Conservation (phyloP, 1,140 invertebrate species). For the Drosophila nikananu region DNA sequence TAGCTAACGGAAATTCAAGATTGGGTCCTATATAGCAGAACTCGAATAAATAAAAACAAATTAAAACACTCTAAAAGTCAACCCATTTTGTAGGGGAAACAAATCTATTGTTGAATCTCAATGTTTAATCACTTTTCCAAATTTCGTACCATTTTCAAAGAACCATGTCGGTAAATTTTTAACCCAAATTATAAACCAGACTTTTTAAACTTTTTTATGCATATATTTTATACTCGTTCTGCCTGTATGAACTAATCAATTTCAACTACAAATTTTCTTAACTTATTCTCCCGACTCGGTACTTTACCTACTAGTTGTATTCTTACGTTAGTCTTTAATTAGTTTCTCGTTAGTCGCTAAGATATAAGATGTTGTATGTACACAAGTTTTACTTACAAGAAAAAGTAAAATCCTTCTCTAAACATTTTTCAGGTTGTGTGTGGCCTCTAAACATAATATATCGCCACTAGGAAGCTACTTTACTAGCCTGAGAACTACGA, state of each 20-base stretch:
- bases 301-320: slow-evolving; percentile 47
- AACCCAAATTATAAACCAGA: neutral
- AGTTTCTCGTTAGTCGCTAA: slow-evolving; percentile 32
- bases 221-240: slow-evolving; percentile 67
- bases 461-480: slow-evolving; percentile 51
- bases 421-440: slow-evolving; percentile 37
- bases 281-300: slow-evolving; percentile 22
- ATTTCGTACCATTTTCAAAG: neutral
- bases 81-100: too few species aligned
- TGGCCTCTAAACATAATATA: slow-evolving; percentile 39
- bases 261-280: slow-evolving; percentile 61
- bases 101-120: neutral
- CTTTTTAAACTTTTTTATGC: slow-evolving; percentile 5
- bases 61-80: too few species aligned
- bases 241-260: slow-evolving; percentile 59
- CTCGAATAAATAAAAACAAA: neutral
- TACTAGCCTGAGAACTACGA: slow-evolving; percentile 42
- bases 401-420: slow-evolving; percentile 65
- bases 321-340: slow-evolving; percentile 48
- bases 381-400: slow-evolving; percentile 65
- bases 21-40: too few species aligned
- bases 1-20: too few species aligned
- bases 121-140: neutral
- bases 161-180: too few species aligned
- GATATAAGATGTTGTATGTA: slow-evolving; percentile 57